A percentile compares a stretch with the other conserved stretches of the same genome.
Conservation (phyloP, 2,797 vertebrate genomes). For the Psittacula echo region DNA sequence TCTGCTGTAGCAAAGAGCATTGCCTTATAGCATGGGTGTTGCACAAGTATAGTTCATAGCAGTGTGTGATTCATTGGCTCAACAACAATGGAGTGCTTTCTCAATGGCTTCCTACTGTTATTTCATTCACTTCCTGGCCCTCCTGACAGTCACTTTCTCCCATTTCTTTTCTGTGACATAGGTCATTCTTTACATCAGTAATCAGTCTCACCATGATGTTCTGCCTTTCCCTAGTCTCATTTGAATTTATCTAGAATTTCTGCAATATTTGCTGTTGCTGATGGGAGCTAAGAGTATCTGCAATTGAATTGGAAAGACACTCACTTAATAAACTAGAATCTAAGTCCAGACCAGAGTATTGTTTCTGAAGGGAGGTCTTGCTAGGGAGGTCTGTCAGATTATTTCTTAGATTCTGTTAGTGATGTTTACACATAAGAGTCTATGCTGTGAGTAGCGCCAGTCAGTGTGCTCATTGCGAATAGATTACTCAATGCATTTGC, state of each 20-base stretch:
- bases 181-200: not conserved
- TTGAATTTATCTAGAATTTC: not conserved
- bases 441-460: not conserved
- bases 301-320: not conserved
- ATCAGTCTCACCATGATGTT: not conserved
- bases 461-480: not conserved
- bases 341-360: not conserved
- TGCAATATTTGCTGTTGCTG: not conserved
- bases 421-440: not conserved
- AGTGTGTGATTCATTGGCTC: not conserved
- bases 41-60: not conserved
- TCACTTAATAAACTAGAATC: not conserved
- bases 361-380: not conserved
- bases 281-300: not conserved
- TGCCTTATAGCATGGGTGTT: not conserved
- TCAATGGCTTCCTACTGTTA: not conserved
- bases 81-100: not conserved
- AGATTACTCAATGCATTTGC: not conserved
- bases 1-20: not conserved
- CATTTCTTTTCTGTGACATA: not conserved
- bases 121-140: not conserved
- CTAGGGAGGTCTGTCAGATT: not conserved
- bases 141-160: not conserved
- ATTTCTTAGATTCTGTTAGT: not conserved
- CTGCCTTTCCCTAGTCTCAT: not conserved